Conservation (phyloP, 2,113 vertebrate genomes). For the Anoplopoma fimbria region DNA sequence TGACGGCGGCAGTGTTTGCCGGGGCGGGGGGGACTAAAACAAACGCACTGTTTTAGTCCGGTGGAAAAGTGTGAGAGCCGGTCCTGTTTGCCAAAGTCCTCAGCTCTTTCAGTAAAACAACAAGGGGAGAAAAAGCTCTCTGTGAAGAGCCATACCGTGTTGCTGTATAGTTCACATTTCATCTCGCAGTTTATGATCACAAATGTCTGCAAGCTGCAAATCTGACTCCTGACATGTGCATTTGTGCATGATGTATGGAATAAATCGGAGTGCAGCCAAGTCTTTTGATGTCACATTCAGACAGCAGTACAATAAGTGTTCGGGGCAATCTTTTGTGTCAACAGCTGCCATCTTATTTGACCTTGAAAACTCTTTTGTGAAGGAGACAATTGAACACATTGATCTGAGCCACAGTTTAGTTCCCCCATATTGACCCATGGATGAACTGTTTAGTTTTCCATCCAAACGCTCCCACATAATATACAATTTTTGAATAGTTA, state of each 20-base stretch:
- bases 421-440: conserved; percentile 18
- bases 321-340: conserved; percentile 11
- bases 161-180: not conserved
- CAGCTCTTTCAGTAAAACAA: conserved; percentile 2
- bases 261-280: conserved; percentile 36
- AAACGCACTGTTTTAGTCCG: conserved; percentile 39
- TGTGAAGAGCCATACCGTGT: not conserved
- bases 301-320: conserved; percentile 17
- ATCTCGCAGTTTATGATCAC: conserved; percentile 6
- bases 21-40: conserved; percentile 40
- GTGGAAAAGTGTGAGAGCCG: conserved; percentile 19
- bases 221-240: conserved; percentile 42
- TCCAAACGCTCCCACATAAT: conserved; percentile 10
- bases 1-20: conserved; percentile 63
- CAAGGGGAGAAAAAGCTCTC: not conserved
- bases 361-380: conserved; percentile 49
- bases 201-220: conserved; percentile 33
- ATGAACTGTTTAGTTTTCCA: conserved; percentile 53
- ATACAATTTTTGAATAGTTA: conserved; percentile 1
- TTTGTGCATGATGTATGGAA: conserved; percentile 43
- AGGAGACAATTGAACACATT: conserved; percentile 56
- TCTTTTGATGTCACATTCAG: conserved; percentile 43
- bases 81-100: conserved; percentile 33
- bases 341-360: conserved; percentile 50
- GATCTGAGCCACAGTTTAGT: conserved; percentile 18